Evolutionary conservation across 2,797 vertebrate genomes (phyloP), one percentile per base, ranked within the genome.

Genomic region (Chloroceryle inda): DNA sequence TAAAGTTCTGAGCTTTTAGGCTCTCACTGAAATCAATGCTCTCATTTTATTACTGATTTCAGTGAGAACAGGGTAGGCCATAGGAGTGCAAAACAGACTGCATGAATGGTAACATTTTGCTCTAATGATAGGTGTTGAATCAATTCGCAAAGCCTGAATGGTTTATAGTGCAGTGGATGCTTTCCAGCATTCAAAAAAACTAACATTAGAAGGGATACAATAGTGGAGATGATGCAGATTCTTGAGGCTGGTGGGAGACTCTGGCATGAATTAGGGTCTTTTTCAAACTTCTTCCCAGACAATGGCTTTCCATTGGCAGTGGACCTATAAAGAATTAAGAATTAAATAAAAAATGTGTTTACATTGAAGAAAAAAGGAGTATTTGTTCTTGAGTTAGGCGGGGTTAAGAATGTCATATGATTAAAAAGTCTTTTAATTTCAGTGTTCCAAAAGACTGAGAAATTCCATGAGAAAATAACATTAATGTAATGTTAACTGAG

Each of bases 251-350:
- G n/a, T 93, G 45, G 63, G 81, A 94, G 85, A 76, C 35, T 91
- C 90, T 90, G 92, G 73, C 91, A 95, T 79, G 85, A 95, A 95
- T 95, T 97, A 95, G 9, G 66, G 62, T 92, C 89, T 89, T 64
- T 96, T 95, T 63, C 76, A 88, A 94, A 67, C 27, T 69, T 81
- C 50, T 81, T 94, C 63, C 24, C 35, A 89, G 58, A 86, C 59
- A 92, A 95, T 95, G 82, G 50, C 53, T 94, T 88, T 53, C 47
- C 74, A 88, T 71, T 91, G 79, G 50, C 73, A 92, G 29, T 76
- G 47, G 59, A 73, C 73, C 4, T 91, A 66, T 88, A 86, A 76
- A 86, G 63, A 87, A 94, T 69, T 73, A 69, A 86, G 58, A 75
- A 88, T 74, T 76, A 91, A 94, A 82, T 45, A 53, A 88, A 88